Evolutionary conservation across 2,888 invertebrate species (phyloP), one percentile per base, ranked within the genome.

Genomic region (Eilema depressum): DNA sequence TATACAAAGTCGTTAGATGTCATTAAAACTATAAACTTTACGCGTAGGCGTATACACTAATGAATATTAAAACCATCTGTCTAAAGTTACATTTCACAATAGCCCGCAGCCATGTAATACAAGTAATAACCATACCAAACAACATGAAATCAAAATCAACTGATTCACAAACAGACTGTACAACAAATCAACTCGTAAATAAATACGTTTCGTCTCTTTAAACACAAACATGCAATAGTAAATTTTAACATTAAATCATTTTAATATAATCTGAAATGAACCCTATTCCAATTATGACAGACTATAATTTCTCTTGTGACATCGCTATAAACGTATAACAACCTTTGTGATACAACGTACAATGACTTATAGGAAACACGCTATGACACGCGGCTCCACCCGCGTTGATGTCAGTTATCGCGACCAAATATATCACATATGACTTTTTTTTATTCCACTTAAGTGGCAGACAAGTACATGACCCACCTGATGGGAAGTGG

Each of bases 361-460:
- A 80, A 83, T 85, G 84, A 83, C 77, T 83, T 80, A 78, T 76
- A 81, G 79, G 81, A 83, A 85, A 85, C 83, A 79, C n/a, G 82
- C 30, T 33, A 33, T 33, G 4, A 33, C 8, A 4, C 30, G 4
- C 8, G 30, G 8, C 30, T 33, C 30, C 30, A 8, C 30, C 30
- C 8, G n/a, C n/a, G n/a, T n/a, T n/a, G n/a, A n/a, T n/a, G n/a
- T n/a, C n/a, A n/a, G n/a, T n/a, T n/a, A n/a, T n/a, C n/a, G n/a
- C n/a, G n/a, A n/a, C n/a, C n/a, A n/a, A n/a, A n/a, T n/a, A n/a
- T n/a, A n/a, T n/a, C n/a, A n/a, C n/a, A n/a, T n/a, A n/a, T n/a
- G n/a, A n/a, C n/a, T n/a, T n/a, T n/a, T n/a, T n/a, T n/a, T n/a
- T n/a, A n/a, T n/a, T n/a, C n/a, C n/a, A n/a, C n/a, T n/a, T n/a